These are phyloP conservation scores for Percopsis transmontana DNA, from an alignment of 2,113 vertebrate genomes.

Conservation along the genomic window DNA sequence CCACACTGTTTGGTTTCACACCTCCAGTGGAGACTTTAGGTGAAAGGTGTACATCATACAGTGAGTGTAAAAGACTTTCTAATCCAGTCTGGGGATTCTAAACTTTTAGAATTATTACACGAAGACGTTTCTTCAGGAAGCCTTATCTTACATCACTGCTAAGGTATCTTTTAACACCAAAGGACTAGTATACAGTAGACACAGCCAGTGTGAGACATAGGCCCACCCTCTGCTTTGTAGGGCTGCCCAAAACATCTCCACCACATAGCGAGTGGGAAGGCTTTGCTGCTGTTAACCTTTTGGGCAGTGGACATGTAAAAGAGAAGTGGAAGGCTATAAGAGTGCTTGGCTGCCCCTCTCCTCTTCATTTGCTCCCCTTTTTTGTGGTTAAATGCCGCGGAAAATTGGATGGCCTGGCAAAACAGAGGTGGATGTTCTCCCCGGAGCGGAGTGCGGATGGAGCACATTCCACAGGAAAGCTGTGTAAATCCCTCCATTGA, in stretches of 20 bases:
- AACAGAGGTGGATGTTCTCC: slow-evolving; percentile 74
- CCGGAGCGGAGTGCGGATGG: slow-evolving; percentile 67
- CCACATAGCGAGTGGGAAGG: not conserved
- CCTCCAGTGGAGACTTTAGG: no score
- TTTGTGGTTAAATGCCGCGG: slow-evolving; percentile 74
- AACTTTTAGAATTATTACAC: no score
- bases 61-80: not conserved
- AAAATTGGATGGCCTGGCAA: slow-evolving; percentile 71
- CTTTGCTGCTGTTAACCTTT: slow-evolving; percentile 17
- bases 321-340: slow-evolving; percentile 19
- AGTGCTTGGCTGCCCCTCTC: slow-evolving; percentile 40
- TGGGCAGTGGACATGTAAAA: slow-evolving; percentile 23
- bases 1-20: no score
- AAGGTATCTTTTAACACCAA: slow-evolving; percentile 26
- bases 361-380: slow-evolving; percentile 34
- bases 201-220: not conserved
- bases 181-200: not conserved
- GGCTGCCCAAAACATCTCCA: slow-evolving; percentile 3
- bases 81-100: slow-evolving; percentile 2
- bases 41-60: no score
- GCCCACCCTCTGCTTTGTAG: slow-evolving; percentile 1
- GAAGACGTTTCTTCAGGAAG: no score
- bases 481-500: slow-evolving; percentile 82
- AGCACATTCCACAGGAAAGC: slow-evolving; percentile 80
- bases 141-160: slow-evolving; percentile 36